Conservation (phyloP, 2,113 vertebrate species). For the Cervus canadensis region DNA sequence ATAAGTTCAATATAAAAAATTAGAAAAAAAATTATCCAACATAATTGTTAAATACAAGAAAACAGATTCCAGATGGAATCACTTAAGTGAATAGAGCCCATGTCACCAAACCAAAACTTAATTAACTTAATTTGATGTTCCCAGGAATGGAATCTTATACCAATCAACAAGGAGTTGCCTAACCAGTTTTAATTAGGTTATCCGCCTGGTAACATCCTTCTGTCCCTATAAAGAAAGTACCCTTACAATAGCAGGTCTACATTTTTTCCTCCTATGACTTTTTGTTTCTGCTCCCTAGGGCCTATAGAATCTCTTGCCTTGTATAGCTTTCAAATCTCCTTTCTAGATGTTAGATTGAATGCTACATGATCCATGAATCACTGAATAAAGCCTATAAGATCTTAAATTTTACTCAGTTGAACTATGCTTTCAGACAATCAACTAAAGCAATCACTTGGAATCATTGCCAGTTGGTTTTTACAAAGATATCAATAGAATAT, state of each 20-base stretch:
- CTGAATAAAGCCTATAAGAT: background rate
- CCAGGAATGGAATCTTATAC: background rate
- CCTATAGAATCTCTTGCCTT: background rate
- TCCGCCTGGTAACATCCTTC: background rate
- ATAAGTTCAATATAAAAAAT: background rate
- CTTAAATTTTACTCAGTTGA: background rate
- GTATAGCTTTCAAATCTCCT: background rate
- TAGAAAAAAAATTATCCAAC: background rate
- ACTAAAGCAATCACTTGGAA: background rate
- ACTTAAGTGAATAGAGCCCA: background rate
- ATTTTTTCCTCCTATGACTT: background rate
- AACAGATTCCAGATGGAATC: background rate
- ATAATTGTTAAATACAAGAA: background rate
- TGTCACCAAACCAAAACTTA: background rate
- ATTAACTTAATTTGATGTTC: background rate
- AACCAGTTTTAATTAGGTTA: background rate
- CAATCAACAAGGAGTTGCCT: background rate
- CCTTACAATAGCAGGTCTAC: background rate
- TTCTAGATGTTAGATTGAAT: background rate
- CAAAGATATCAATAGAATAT: background rate
- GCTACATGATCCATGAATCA: background rate
- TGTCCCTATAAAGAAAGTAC: background rate
- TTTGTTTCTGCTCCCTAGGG: background rate
- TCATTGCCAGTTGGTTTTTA: background rate
- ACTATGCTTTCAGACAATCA: background rate